A percentile compares a stretch with the other conserved stretches of the same genome.
These are phyloP conservation scores for Lemur catta DNA, from an alignment of 2,797 vertebrate genomes.

Conservation along the genomic window DNA sequence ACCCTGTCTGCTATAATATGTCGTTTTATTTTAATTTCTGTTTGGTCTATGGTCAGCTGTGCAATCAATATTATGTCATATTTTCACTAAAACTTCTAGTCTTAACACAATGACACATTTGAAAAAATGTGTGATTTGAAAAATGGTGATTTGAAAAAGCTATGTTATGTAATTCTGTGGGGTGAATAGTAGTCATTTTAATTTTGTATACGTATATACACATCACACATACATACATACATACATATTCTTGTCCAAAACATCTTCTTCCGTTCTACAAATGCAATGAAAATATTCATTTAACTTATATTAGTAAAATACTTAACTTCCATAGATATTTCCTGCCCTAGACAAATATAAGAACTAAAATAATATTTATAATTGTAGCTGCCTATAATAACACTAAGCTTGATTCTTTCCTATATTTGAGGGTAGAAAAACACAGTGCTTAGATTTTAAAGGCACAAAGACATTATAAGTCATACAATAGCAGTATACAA, in stretches of 20 bases:
- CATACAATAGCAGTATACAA: neutral
- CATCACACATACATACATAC: neutral
- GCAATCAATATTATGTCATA: neutral
- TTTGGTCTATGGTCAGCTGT: neutral
- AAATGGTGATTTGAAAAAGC: neutral
- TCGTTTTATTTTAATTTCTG: slow-evolving; percentile 37
- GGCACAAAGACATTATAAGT: neutral
- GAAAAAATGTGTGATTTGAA: neutral
- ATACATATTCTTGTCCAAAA: neutral
- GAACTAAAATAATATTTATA: slow-evolving; percentile 20
- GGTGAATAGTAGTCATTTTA: neutral
- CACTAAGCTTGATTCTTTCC: slow-evolving; percentile 16
- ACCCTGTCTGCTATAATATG: neutral
- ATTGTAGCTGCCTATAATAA: neutral
- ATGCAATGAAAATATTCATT: neutral
- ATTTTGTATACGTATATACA: neutral
- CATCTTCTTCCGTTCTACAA: neutral
- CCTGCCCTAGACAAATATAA: neutral
- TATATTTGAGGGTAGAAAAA: neutral
- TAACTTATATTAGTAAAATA: slow-evolving; percentile 35
- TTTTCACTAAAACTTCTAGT: slow-evolving; percentile 45
- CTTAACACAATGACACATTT: neutral
- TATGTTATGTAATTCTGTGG: neutral
- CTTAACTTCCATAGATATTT: neutral
- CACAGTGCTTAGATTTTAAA: slow-evolving; percentile 9